Evolutionary conservation across 2,888 invertebrate species (phyloP), one percentile per base, ranked within the genome.

Genomic region (Holacanthella duospinosa): DNA sequence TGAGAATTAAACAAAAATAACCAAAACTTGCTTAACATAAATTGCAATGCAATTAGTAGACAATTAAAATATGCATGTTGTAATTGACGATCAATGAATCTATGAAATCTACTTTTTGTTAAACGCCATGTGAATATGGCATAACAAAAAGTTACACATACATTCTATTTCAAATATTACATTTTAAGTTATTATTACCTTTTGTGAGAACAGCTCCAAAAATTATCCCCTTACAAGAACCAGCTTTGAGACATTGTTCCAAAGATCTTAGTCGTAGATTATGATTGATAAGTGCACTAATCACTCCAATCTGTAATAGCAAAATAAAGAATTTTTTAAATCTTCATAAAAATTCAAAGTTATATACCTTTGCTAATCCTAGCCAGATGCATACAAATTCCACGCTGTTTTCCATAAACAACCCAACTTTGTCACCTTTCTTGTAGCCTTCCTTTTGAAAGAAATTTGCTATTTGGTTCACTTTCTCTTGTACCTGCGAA

Each of bases 371-470:
- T 54, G 64, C 64, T 59, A 93, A 81, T 0, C 96, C 97, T 60
- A 99, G 80, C 96, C 97, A 99, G 44, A 87, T 85, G 36, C 87
- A 86, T 1, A 94, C 87, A 78, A 87, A 92, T 77, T 97, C 93
- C 0, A 93, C 89, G 48, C 89, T 84, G 78, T 94, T 96, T 77
- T 93, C 93, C 81, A 95, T 83, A 77, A 93, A 84, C 24, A 99
- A 80, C 0, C 88, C 94, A 0, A 97, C 87, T 0, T 86, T 84
- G 77, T 97, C 93, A 0, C 93, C 95, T 68, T 87, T 86, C 72
- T 86, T 85, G 71, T 87, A 87, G 19, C 93, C 93, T 68, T 87
- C 85, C 0, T 82, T 82, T 74, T 85, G 85, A 74, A 93, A 87
- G 19, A 86, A 82, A 60, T 89, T 87, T 3, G 90, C 88, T 24